A percentile compares a stretch with the other conserved stretches of the same genome.
These are phyloP conservation scores for Acromyrmex charruanus DNA, from an alignment of 1,140 invertebrate genomes.

Conservation along the genomic window DNA sequence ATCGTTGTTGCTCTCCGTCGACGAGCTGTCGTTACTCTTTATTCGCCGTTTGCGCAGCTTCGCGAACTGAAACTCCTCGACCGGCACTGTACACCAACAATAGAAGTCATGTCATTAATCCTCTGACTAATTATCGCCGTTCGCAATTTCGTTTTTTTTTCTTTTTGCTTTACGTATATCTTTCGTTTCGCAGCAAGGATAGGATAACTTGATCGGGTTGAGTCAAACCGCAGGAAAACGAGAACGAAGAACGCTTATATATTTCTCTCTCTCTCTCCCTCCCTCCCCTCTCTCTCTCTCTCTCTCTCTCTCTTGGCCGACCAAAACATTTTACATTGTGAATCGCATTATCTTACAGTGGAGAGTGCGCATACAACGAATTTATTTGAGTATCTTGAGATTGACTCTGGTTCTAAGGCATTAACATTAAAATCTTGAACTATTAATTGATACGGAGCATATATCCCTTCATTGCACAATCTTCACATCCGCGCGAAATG, in stretches of 20 bases:
- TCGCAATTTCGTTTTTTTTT: slow-evolving; percentile 24
- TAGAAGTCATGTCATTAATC: slow-evolving; percentile 72
- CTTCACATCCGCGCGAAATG: not conserved
- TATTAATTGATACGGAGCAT: not conserved
- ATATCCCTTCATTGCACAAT: not conserved
- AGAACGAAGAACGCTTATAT: slow-evolving; percentile 64
- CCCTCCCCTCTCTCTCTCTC: too few species aligned
- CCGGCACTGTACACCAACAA: slow-evolving; percentile 84
- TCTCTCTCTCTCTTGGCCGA: not conserved
- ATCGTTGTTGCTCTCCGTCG: slow-evolving; percentile 86
- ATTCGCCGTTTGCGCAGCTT: slow-evolving; percentile 83
- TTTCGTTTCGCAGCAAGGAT: slow-evolving; percentile 6
- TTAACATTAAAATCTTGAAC: not conserved
- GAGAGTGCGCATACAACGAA: slow-evolving; percentile 40
- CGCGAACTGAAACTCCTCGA: slow-evolving; percentile 84
- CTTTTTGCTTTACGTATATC: not conserved
- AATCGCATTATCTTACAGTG: slow-evolving; percentile 64
- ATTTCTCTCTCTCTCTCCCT: not conserved
- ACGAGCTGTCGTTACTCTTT: slow-evolving; percentile 87
- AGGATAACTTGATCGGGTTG: slow-evolving; percentile 50
- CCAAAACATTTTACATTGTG: slow-evolving; percentile 49
- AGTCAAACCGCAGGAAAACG: slow-evolving; percentile 58
- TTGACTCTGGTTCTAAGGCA: not conserved
- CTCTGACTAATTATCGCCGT: slow-evolving; percentile 43
- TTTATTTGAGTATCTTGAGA: slow-evolving; percentile 26